A percentile compares a stretch with the other conserved stretches of the same genome.
These are phyloP conservation scores for Actinernus sp. DNA, from an alignment of 92 coral and sea anemone genomes.

Conservation along the genomic window DNA sequence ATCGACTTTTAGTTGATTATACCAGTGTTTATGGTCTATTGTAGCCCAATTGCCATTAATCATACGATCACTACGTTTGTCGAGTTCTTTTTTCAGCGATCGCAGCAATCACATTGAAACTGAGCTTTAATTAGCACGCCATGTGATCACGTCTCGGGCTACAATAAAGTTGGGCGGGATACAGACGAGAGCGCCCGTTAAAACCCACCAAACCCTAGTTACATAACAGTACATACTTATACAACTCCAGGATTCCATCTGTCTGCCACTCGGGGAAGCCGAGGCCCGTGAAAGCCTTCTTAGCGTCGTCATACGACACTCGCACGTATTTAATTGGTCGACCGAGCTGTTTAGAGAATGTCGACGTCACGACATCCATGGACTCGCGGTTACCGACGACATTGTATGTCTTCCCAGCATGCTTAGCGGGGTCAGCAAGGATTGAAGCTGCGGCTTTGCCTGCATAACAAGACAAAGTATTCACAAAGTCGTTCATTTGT, in stretches of 20 bases:
- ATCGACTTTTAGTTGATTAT: no score
- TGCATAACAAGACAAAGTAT: neutral
- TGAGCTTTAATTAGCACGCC: no score
- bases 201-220: no score
- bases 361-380: conserved; percentile 38
- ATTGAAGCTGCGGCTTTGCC: conserved; percentile 72
- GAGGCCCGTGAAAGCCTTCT: conserved; percentile 16
- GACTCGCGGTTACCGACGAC: conserved; percentile 71
- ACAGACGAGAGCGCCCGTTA: no score
- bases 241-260: conserved; percentile 53
- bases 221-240: conserved; percentile 7
- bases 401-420: conserved; percentile 70
- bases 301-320: conserved; percentile 57
- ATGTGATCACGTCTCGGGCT: no score
- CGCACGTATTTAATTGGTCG: conserved; percentile 42
- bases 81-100: no score
- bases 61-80: no score
- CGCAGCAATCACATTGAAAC: no score
- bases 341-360: conserved; percentile 48
- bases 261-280: conserved; percentile 59
- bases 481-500: no score
- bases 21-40: no score
- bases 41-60: no score
- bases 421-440: conserved; percentile 66
- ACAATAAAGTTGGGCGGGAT: no score